Evolutionary conservation across 2,113 vertebrate genomes (phyloP).

Genomic region (Okapia johnstoni): DNA sequence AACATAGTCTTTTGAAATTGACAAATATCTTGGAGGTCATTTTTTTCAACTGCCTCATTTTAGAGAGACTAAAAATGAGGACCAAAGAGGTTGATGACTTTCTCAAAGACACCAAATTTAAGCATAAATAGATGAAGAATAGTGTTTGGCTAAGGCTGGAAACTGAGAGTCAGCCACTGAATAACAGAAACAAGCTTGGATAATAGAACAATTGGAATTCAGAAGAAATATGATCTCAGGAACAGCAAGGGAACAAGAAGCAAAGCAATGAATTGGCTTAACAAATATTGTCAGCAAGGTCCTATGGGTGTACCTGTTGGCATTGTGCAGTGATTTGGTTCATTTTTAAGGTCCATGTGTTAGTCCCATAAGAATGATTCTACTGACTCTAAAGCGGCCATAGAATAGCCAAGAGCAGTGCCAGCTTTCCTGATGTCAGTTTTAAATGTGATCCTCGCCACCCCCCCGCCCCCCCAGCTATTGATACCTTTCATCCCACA

Average conservation of each 20-base stretch:
- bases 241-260: background rate
- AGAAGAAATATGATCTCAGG: background rate
- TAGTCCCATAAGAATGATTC: background rate
- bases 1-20: background rate
- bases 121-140: background rate
- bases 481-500: background rate
- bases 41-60: conserved; percentile 14
- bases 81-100: background rate
- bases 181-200: background rate
- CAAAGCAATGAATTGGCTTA: background rate
- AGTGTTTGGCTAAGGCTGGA: background rate
- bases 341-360: background rate
- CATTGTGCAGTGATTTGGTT: background rate
- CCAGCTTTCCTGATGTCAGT: background rate
- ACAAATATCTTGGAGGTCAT: background rate
- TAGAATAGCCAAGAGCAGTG: background rate
- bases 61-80: conserved; percentile 4
- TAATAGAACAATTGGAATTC: background rate
- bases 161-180: background rate
- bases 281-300: background rate
- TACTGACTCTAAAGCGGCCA: background rate
- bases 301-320: background rate
- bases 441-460: background rate
- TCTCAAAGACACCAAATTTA: background rate
- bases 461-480: background rate